Percentiles rank a stretch among this genome's conserved stretches.
Evolutionary conservation across 30 jellyfish, hydroid and myxozoan genomes (phyloP).

Genomic region (Chrysaora quinquecirrha): DNA sequence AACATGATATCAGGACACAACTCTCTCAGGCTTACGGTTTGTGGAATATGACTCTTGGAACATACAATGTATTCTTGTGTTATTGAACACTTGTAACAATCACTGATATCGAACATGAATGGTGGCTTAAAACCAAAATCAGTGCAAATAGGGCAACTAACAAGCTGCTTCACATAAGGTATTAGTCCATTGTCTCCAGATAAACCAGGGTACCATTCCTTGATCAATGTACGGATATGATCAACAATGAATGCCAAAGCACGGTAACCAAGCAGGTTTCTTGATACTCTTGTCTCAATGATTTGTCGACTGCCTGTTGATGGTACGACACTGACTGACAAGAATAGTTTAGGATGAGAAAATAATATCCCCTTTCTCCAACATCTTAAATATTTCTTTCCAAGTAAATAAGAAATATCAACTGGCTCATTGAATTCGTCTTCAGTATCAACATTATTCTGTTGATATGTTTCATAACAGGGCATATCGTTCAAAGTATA

Average conservation of each 20-base stretch:
- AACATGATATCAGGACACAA: slow-evolving; percentile 90
- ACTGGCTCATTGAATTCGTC: slow-evolving; percentile 20
- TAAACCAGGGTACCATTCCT: slow-evolving; percentile 95
- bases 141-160: slow-evolving; percentile 86
- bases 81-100: slow-evolving; percentile 54
- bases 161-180: slow-evolving; percentile 65
- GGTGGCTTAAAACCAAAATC: slow-evolving; percentile 59
- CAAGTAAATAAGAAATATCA: slow-evolving; percentile 60
- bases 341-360: slow-evolving; percentile 73
- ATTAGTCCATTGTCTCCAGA: slow-evolving; percentile 72
- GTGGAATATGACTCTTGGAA: slow-evolving; percentile 74
- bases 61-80: slow-evolving; percentile 69
- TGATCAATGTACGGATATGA: slow-evolving; percentile 86
- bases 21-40: slow-evolving; percentile 51
- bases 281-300: slow-evolving; percentile 77
- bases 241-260: slow-evolving; percentile 86
- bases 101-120: slow-evolving; percentile 55
- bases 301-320: slow-evolving; percentile 34
- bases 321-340: slow-evolving; percentile 52
- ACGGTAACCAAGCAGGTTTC: slow-evolving; percentile 75
- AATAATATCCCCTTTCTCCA: slow-evolving; percentile 89
- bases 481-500: not conserved
- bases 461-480: not conserved
- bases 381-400: slow-evolving; percentile 56
- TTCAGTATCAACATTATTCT: slow-evolving; percentile 1